Conservation (phyloP, 1,140 invertebrate species). For the Pogonomyrmex californicus region DNA sequence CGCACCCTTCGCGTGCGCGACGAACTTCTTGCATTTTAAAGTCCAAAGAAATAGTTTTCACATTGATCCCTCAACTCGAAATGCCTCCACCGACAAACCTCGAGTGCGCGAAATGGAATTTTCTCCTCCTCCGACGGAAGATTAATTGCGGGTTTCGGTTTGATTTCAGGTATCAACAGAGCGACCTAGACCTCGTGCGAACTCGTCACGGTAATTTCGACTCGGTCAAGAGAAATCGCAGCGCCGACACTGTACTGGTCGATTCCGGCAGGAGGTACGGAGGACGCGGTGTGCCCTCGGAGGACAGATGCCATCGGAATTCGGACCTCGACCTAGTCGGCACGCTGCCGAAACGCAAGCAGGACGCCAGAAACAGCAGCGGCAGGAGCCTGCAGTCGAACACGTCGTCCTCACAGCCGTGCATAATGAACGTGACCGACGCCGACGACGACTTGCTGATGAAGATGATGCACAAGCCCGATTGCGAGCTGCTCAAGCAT, state of each 20-base stretch:
- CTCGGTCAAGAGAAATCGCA: slow-evolving; percentile 77
- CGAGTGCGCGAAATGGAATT: background rate
- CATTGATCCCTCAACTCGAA: background rate
- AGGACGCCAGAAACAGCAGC: slow-evolving; percentile 69
- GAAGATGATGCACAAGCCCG: slow-evolving; percentile 82
- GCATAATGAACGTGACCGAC: slow-evolving; percentile 79
- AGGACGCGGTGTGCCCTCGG: slow-evolving; percentile 70
- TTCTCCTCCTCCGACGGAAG: background rate
- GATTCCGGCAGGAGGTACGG: slow-evolving; percentile 74
- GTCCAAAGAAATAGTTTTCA: slow-evolving; percentile 20
- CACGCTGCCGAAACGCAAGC: slow-evolving; percentile 81
- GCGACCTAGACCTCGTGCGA: slow-evolving; percentile 80
- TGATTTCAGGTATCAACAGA: slow-evolving; percentile 80
- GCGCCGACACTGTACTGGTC: slow-evolving; percentile 68
- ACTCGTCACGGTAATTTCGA: slow-evolving; percentile 80
- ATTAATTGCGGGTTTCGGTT: background rate
- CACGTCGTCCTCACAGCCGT: slow-evolving; percentile 67
- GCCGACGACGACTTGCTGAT: slow-evolving; percentile 76
- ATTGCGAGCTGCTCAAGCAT: slow-evolving; percentile 82
- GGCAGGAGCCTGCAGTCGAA: slow-evolving; percentile 51
- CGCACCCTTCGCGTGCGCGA: background rate
- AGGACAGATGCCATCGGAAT: slow-evolving; percentile 79
- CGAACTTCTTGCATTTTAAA: slow-evolving; percentile 7
- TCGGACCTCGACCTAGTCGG: slow-evolving; percentile 81
- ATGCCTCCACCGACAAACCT: background rate